Conservation (phyloP, 1,140 invertebrate species). For the Euglossa dilemma region DNA sequence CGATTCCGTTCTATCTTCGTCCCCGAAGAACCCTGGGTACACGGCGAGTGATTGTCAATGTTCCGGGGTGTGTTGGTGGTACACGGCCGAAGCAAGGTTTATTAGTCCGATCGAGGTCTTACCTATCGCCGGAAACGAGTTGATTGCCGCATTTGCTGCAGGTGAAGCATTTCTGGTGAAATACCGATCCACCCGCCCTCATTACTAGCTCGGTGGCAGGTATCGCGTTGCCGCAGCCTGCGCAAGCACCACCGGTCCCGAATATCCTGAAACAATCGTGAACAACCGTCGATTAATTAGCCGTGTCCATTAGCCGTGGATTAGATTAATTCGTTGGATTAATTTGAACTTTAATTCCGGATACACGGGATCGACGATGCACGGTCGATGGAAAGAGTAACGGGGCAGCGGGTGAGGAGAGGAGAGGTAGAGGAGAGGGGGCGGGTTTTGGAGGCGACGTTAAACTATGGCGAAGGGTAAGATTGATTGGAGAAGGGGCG, state of each 20-base stretch:
- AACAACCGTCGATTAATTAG: constrained; percentile 28
- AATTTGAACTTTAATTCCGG: neutral
- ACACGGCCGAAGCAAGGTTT: too few species aligned
- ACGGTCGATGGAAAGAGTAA: neutral
- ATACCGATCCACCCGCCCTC: constrained; percentile 89
- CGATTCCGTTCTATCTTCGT: neutral
- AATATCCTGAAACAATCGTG: constrained; percentile 90
- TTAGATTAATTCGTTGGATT: neutral
- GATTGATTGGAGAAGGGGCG: neutral
- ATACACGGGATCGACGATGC: too few species aligned
- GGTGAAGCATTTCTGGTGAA: constrained; percentile 96
- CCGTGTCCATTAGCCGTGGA: neutral
- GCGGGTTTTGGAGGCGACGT: neutral
- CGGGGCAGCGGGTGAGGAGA: neutral
- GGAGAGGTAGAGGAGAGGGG: too few species aligned
- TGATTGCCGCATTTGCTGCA: constrained; percentile 95
- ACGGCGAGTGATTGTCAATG: neutral
- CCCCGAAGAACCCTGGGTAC: neutral
- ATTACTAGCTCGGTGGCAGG: constrained; percentile 95
- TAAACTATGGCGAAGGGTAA: neutral
- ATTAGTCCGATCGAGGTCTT: constrained; percentile 59
- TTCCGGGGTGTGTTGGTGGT: too few species aligned
- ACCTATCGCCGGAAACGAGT: constrained; percentile 94
- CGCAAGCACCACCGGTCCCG: constrained; percentile 92
- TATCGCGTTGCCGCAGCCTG: constrained; percentile 94